Percentiles rank a stretch among this genome's conserved stretches.
phyloP scores from a whole-genome alignment of 2,888 invertebrate genomes.

The Andrena camellia region DNA sequence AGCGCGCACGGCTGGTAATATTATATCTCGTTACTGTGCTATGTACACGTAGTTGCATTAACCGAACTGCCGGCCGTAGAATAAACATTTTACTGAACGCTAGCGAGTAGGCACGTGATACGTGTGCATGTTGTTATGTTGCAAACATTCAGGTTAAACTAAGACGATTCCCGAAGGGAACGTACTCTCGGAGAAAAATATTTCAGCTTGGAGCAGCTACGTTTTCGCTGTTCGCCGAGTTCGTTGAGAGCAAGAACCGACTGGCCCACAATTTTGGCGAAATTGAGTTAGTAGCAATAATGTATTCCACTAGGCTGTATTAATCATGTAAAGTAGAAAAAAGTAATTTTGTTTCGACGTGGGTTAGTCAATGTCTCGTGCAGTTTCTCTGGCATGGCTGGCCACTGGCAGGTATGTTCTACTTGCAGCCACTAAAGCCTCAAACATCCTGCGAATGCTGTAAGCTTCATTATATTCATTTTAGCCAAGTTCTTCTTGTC shows the following conservation, averaged over 20 bases:
- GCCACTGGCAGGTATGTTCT: not conserved
- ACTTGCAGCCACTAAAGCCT: not conserved
- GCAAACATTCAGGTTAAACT: not conserved
- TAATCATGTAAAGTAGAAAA: not conserved
- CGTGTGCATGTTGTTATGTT: not conserved
- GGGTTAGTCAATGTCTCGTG: not conserved
- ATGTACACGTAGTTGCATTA: constrained; percentile 24
- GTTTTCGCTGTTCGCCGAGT: not conserved
- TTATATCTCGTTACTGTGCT: constrained; percentile 33
- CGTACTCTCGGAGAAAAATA: not conserved
- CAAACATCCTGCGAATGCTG: too few species aligned
- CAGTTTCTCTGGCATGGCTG: not conserved
- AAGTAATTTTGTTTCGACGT: not conserved
- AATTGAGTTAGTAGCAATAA: not conserved
- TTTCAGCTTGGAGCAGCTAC: not conserved
- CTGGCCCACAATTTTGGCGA: too few species aligned
- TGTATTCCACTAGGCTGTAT: not conserved
- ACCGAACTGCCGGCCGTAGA: constrained; percentile 1
- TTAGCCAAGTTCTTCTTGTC: too few species aligned
- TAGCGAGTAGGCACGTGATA: constrained; percentile 3
- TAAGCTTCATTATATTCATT: too few species aligned
- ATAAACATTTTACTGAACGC: constrained; percentile 10
- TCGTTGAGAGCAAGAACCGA: too few species aligned
- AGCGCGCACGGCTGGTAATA: constrained; percentile 11
- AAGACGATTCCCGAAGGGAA: not conserved